Evolutionary conservation across 2,797 vertebrate species (phyloP).

Genomic region (Buphagus erythrorhynchus): DNA sequence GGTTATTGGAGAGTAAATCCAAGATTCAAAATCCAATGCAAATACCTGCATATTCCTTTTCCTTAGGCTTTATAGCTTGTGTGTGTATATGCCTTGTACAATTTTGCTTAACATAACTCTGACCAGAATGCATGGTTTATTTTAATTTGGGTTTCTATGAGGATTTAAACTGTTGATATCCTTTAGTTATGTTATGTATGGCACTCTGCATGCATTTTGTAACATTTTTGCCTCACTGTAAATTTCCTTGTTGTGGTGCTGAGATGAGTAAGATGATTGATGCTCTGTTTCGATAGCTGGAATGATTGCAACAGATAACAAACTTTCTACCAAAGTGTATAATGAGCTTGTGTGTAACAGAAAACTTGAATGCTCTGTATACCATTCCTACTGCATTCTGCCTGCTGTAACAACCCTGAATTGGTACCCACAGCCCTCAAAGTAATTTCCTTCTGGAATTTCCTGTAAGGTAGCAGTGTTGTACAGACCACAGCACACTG

Average conservation of each 20-base stretch:
- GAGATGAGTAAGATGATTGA: background rate
- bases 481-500: background rate
- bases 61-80: background rate
- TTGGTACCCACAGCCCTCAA: background rate
- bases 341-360: background rate
- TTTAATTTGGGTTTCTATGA: background rate
- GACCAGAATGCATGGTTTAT: constrained; percentile 2
- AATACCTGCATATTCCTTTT: background rate
- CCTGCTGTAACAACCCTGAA: background rate
- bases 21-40: background rate
- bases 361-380: background rate
- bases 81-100: background rate
- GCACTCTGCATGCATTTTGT: background rate
- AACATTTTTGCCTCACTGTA: background rate
- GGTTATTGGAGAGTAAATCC: background rate
- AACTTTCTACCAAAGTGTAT: background rate
- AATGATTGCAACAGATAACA: background rate
- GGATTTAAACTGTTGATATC: background rate
- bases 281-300: background rate
- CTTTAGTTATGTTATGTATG: background rate
- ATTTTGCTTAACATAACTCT: background rate
- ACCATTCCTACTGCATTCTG: background rate
- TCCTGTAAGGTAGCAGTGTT: background rate
- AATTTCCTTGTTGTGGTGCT: background rate
- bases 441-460: background rate